These are phyloP conservation scores for Caenorhabditis latens DNA, from an alignment of 1,140 invertebrate species.

Conservation along the genomic window DNA sequence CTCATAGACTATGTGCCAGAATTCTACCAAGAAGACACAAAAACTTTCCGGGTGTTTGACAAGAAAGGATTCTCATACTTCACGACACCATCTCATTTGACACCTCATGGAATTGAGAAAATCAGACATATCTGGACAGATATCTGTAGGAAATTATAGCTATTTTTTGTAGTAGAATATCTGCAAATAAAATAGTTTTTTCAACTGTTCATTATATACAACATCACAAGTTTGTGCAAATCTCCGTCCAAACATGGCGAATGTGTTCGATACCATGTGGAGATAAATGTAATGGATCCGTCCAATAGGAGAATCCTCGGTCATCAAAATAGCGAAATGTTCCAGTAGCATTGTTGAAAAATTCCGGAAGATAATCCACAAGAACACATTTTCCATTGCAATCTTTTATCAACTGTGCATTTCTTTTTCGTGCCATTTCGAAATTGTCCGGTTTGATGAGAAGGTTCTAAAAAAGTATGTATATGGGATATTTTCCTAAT, in stretches of 20 bases:
- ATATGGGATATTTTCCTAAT: too few species aligned
- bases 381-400: conserved; percentile 12
- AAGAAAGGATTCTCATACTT: background rate
- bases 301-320: background rate
- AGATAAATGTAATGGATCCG: background rate
- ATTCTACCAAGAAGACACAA: background rate
- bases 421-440: background rate
- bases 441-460: background rate
- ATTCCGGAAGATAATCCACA: background rate
- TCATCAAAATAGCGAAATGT: conserved; percentile 10
- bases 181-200: too few species aligned
- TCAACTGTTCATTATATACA: background rate
- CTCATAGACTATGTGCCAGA: conserved; percentile 17
- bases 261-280: background rate
- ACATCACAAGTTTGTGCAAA: background rate
- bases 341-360: background rate
- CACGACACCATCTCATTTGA: background rate
- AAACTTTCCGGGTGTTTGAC: conserved; percentile 23
- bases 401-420: background rate
- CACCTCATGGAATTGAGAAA: conserved; percentile 30
- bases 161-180: too few species aligned
- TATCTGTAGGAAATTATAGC: conserved; percentile 18
- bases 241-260: background rate
- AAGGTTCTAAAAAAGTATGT: background rate
- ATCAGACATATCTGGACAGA: conserved; percentile 25